Conservation (phyloP, 2,113 vertebrate genomes). For the sheep (Ovis aries) region DNA sequence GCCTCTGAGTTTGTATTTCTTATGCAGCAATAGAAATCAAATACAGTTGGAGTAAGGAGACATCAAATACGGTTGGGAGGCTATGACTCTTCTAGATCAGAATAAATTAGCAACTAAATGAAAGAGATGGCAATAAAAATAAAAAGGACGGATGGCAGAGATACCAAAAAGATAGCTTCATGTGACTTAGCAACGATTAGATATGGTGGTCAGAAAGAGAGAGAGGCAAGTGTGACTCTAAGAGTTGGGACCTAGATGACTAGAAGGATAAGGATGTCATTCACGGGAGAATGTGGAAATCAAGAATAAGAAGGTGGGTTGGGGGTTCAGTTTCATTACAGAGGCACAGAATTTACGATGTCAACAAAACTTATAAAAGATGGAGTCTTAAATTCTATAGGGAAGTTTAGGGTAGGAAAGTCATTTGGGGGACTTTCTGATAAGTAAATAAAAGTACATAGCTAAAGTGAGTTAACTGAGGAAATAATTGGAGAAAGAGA, state of each 20-base stretch:
- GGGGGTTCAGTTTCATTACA: background rate
- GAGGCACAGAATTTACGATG: background rate
- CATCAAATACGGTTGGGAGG: background rate
- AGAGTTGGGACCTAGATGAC: background rate
- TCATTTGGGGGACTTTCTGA: background rate
- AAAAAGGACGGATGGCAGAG: background rate
- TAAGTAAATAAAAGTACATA: background rate
- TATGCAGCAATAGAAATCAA: background rate
- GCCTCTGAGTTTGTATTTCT: background rate
- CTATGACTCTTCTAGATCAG: background rate
- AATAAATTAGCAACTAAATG: background rate
- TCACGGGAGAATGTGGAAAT: background rate
- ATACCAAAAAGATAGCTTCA: background rate
- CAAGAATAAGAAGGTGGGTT: background rate
- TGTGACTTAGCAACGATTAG: background rate
- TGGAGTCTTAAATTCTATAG: background rate
- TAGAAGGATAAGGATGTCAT: background rate
- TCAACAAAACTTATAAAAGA: background rate
- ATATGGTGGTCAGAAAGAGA: background rate
- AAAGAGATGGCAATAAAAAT: background rate
- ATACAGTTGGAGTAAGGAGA: background rate
- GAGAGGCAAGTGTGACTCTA: background rate
- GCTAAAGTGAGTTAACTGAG: background rate
- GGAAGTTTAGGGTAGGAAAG: background rate
- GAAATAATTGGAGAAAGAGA: background rate